A percentile compares a stretch with the other conserved stretches of the same genome.
These are phyloP conservation scores for Schlechtendalia chinensis DNA, from an alignment of 1,140 invertebrate species.

Conservation along the genomic window DNA sequence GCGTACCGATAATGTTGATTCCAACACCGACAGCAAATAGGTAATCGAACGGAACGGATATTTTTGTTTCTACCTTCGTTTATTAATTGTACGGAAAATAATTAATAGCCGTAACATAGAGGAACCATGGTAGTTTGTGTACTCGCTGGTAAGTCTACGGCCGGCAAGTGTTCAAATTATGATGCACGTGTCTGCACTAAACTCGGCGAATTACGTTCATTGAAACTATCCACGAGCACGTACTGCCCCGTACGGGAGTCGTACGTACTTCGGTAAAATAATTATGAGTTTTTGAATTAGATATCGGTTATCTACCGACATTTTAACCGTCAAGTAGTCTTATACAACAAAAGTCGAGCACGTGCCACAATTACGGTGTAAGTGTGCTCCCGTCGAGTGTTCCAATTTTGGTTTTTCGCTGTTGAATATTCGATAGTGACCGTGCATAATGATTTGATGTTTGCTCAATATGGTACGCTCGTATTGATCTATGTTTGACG, in stretches of 20 bases:
- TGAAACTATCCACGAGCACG: slow-evolving; percentile 14
- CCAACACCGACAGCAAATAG: too few relatives aligned
- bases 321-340: not conserved
- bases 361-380: not conserved
- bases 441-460: not conserved
- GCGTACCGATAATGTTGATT: too few relatives aligned
- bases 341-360: not conserved
- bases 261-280: slow-evolving; percentile 5
- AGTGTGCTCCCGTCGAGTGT: slow-evolving; percentile 11
- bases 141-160: too few relatives aligned
- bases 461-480: not conserved
- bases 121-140: too few relatives aligned
- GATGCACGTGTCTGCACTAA: slow-evolving; percentile 10
- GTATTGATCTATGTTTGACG: too few relatives aligned
- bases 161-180: slow-evolving; percentile 13
- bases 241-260: not conserved
- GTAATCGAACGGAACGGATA: too few relatives aligned
- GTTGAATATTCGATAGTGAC: not conserved
- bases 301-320: slow-evolving; percentile 6
- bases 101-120: too few relatives aligned
- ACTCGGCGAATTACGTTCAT: slow-evolving; percentile 6
- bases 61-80: too few relatives aligned
- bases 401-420: not conserved
- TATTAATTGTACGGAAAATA: too few relatives aligned
- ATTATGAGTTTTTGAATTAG: slow-evolving; percentile 21